phyloP scores from a whole-genome alignment of 1,140 invertebrate species.

The Zaprionus taronus region DNA sequence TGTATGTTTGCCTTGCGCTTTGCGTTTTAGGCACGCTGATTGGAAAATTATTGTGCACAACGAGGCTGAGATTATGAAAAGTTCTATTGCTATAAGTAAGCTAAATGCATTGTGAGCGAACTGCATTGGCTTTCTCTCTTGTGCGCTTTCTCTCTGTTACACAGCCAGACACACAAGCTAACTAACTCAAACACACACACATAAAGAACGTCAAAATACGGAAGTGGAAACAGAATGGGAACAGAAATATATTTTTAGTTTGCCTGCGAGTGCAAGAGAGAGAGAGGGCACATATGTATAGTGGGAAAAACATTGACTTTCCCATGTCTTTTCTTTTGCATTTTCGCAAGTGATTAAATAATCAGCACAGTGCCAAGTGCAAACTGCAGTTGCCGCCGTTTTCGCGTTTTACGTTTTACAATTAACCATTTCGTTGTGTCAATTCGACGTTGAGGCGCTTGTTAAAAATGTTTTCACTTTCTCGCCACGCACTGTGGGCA shows the following conservation, averaged over 20 bases:
- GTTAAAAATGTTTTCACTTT: constrained; percentile 75
- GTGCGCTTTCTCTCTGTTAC: constrained; percentile 67
- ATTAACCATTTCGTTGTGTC: constrained; percentile 44
- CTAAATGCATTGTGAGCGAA: constrained; percentile 56
- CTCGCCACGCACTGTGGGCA: constrained; percentile 74
- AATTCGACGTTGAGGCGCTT: constrained; percentile 34
- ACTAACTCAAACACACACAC: neutral
- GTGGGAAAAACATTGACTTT: constrained; percentile 67
- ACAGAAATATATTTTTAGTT: constrained; percentile 60
- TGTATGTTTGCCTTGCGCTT: constrained; percentile 44
- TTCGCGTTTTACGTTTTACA: constrained; percentile 35
- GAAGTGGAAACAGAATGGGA: constrained; percentile 65
- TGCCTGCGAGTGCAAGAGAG: constrained; percentile 18
- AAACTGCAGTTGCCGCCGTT: constrained; percentile 31
- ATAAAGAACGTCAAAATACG: constrained; percentile 59
- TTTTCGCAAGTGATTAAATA: constrained; percentile 64
- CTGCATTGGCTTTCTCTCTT: constrained; percentile 62
- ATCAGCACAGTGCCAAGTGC: constrained; percentile 54
- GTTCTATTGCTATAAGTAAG: constrained; percentile 41
- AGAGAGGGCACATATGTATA: constrained; percentile 13
- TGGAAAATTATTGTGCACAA: constrained; percentile 18
- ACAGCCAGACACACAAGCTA: constrained; percentile 9
- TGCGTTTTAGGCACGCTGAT: constrained; percentile 44
- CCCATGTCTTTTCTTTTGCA: constrained; percentile 24
- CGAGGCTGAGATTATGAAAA: constrained; percentile 27